A percentile compares a stretch with the other conserved stretches of the same genome.
Conservation (phyloP, 2,113 vertebrate species). For the Smithornis capensis region DNA sequence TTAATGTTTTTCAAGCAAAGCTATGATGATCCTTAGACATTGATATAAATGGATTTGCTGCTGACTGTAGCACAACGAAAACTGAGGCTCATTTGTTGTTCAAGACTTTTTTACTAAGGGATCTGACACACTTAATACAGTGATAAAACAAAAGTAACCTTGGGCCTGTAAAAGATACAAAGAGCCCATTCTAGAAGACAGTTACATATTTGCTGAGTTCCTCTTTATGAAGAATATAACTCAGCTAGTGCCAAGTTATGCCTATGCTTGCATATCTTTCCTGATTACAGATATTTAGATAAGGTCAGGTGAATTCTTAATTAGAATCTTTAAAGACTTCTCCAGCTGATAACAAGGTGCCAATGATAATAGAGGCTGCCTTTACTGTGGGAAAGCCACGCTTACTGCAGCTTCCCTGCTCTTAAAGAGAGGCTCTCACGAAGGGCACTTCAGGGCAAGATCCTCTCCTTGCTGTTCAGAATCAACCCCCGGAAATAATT, state of each 20-base stretch:
- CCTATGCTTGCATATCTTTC: neutral
- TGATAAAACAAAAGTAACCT: neutral
- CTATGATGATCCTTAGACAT: neutral
- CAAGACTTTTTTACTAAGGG: neutral
- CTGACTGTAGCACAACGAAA: neutral
- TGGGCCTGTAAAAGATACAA: neutral
- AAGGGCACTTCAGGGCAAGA: neutral
- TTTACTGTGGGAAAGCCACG: neutral
- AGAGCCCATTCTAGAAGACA: neutral
- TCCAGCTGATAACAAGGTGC: neutral
- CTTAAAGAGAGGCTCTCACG: neutral
- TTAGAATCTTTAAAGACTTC: neutral
- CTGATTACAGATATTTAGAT: neutral
- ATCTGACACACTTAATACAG: neutral
- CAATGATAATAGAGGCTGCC: neutral
- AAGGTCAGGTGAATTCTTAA: neutral
- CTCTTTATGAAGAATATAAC: neutral
- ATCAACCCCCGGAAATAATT: neutral
- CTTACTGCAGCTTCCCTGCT: neutral
- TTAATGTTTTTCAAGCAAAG: neutral
- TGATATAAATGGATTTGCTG: neutral
- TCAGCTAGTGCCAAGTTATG: neutral
- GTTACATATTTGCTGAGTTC: neutral
- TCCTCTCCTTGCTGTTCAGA: neutral
- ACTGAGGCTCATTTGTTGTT: neutral